These are phyloP conservation scores for Minunthozetes semirufus DNA, from an alignment of 2,888 invertebrate genomes.

Conservation along the genomic window DNA sequence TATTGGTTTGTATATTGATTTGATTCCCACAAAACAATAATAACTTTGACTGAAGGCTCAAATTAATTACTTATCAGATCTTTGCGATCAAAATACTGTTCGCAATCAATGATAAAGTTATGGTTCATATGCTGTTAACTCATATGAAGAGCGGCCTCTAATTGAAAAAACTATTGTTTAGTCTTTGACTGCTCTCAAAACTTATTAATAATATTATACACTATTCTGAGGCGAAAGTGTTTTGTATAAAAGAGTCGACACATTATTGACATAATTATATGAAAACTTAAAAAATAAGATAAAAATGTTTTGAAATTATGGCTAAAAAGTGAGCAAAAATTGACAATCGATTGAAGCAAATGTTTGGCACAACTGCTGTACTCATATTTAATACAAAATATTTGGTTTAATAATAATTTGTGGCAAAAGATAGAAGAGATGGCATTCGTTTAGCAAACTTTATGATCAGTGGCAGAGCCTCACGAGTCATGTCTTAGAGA, in stretches of 20 bases:
- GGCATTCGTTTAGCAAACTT: conserved; percentile 19
- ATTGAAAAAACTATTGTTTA: background rate
- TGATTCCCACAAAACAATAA: background rate
- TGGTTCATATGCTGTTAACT: background rate
- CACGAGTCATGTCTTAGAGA: too few relatives aligned
- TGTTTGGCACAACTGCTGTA: conserved; percentile 29
- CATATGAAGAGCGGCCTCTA: background rate
- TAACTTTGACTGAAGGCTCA: conserved; percentile 14
- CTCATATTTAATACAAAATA: background rate
- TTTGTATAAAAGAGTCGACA: background rate
- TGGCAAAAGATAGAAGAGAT: background rate
- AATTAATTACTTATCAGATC: conserved; percentile 5
- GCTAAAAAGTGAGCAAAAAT: conserved; percentile 30
- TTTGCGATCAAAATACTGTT: background rate
- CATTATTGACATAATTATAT: background rate
- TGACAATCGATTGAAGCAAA: conserved; percentile 21
- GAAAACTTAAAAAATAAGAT: background rate
- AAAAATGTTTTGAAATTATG: conserved; percentile 15
- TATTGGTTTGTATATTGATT: background rate
- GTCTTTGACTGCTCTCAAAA: background rate
- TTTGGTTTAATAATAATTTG: background rate
- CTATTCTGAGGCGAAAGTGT: background rate
- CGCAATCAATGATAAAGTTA: background rate
- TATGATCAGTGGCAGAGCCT: conserved; percentile 14
- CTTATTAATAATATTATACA: background rate